Conservation (phyloP, 92 coral and sea anemone genomes). For the Heliopora coerulea region DNA sequence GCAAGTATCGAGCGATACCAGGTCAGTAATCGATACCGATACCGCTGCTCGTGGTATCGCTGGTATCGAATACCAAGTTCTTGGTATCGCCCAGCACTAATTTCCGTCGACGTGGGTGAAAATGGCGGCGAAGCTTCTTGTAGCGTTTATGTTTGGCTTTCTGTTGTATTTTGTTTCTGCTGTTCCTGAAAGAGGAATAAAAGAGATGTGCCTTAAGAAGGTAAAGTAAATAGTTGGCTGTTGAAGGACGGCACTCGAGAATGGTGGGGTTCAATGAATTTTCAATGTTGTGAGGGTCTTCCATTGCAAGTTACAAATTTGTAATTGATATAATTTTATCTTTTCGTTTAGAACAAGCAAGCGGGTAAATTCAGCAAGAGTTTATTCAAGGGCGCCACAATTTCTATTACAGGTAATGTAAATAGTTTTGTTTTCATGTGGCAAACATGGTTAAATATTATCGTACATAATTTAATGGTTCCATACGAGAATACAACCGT, state of each 20-base stretch:
- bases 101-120: conserved; percentile 55
- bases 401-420: conserved; percentile 48
- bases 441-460: neutral
- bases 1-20: too few species aligned
- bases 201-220: conserved; percentile 49
- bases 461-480: neutral
- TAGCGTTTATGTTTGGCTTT: conserved; percentile 41
- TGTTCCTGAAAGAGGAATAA: conserved; percentile 75
- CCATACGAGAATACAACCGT: neutral
- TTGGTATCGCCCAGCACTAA: too few species aligned
- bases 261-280: too few species aligned
- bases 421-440: neutral
- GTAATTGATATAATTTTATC: neutral
- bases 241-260: neutral
- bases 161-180: conserved; percentile 43
- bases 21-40: too few species aligned
- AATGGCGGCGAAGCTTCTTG: conserved; percentile 70
- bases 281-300: too few species aligned
- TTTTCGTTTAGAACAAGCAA: conserved; percentile 17
- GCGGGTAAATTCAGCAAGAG: conserved; percentile 49
- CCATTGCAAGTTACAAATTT: neutral
- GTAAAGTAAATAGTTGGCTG: conserved; percentile 32
- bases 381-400: conserved; percentile 53
- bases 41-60: too few species aligned
- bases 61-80: too few species aligned